Base-by-base conservation (phyloP, 2,113 vertebrate genomes). In the Pipa parva region DNA sequence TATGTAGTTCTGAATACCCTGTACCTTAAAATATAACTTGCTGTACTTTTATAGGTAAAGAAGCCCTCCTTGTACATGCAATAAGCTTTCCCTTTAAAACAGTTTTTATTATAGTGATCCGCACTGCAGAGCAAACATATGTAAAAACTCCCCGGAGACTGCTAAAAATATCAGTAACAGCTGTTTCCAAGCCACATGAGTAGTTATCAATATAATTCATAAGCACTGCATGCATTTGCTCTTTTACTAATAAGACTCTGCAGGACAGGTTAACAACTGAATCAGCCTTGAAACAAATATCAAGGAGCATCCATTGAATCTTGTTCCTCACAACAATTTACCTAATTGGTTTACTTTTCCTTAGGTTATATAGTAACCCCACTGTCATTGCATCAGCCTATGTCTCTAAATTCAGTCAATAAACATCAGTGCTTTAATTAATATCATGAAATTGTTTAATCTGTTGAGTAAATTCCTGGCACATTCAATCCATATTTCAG, bases 91-190 rank as follows among this genome's bases (percentile, higher is more conserved):
- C n/a, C n/a, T n/a, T n/a, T n/a, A n/a, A n/a, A n/a, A n/a, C n/a
- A n/a, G n/a, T n/a, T n/a, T n/a, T n/a, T n/a, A n/a, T 5, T 49
- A 22, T 24, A 21, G 46, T 21, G 52, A 60, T 60, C 31, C 28
- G 65, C 65, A 68, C 57, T 48, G 36, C 57, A 60, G 28, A 42
- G 65, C 57, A 60, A 60, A 60, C 65, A 69, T 69, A 69, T 69
- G 65, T 52, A 48, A 49, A 33, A 50, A 20, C 21, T 45, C 46
- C 46, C 46, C 21, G 1, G 57, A 60, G 65, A 69, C 5, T 36
- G 57, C 10, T 24, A 9, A 28, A 59, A 60, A 54, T 69, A 69
- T 60, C 37, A 31, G 65, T 36, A 69, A 60, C 65, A 69, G 46
- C 65, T 69, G 65, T 22, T 60, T 2, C 3, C 13, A 18, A 69